Evolutionary conservation across 2,888 invertebrate species (phyloP), one percentile per base, ranked within the genome.

Genomic region (Rhagophthalmus giganteus): DNA sequence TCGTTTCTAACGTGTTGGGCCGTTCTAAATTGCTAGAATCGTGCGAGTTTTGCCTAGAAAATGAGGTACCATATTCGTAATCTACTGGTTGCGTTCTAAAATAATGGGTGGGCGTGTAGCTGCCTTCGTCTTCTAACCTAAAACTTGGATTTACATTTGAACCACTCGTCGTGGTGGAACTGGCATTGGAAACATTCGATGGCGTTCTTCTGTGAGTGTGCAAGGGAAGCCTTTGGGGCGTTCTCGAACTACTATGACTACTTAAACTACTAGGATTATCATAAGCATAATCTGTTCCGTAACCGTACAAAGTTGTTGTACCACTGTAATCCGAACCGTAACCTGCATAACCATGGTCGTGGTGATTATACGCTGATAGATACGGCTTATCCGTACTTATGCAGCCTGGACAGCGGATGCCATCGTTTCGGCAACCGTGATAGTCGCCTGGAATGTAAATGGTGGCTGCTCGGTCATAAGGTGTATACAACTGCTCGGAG

Each of bases 161-260:
- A 47, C 79, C 79, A 59, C 79, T 79, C 2, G 79, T 79, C 5
- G 78, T 79, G 5, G 76, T 75, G 1, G 78, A 79, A 60, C 82
- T 82, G 2, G 81, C 78, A 63, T 80, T 82, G 10, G 84, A 85
- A 38, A 89, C 85, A 65, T 88, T 88, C 0, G 90, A 89, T 0
- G 88, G 85, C 0, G 90, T 89, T 46, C 92, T 80, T 60, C 87
- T 81, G 72, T 92, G 93, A 0, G 79, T 73, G n/a, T 65, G 40
- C 4, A 73, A 62, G 14, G 77, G 74, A 46, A 76, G 66, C 62
- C 78, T 71, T 56, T 75, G 76, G 9, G 75, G 74, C 2, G 74
- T 75, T 42, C 74, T 65, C 2, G 73, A 67, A 7, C 74, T 73
- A 55, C 73, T 74, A 44, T 72, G 71, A 58, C 70, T 72, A 56